Conservation (phyloP, 2,888 invertebrate genomes). For the Orchestes rusci region DNA sequence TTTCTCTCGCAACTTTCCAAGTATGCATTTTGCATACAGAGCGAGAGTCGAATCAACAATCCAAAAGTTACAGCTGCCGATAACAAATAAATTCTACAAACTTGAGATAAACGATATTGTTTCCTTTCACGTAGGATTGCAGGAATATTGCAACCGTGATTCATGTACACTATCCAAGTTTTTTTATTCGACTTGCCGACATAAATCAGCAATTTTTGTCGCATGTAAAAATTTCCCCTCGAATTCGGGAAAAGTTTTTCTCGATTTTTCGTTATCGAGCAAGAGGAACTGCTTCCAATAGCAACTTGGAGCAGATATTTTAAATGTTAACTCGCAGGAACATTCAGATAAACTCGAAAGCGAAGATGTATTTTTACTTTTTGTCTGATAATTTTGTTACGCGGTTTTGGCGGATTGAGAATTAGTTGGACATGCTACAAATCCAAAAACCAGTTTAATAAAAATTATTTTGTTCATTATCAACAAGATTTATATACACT, state of each 20-base stretch:
- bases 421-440: too few relatives aligned
- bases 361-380: conserved; percentile 17
- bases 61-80: conserved; percentile 20
- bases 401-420: too few relatives aligned
- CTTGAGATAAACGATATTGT: conserved; percentile 16
- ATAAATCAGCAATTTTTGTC: not conserved
- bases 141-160: too few relatives aligned
- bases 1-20: conserved; percentile 43
- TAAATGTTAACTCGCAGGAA: conserved; percentile 18
- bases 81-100: conserved; percentile 18
- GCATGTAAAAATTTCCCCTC: conserved; percentile 7
- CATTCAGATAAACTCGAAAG: conserved; percentile 16
- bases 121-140: too few relatives aligned
- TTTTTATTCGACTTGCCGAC: too few relatives aligned
- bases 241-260: conserved; percentile 9
- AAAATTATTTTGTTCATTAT: too few relatives aligned
- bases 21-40: conserved; percentile 45
- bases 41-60: conserved; percentile 30
- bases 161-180: too few relatives aligned
- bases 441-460: too few relatives aligned
- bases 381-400: conserved; percentile 15
- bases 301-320: conserved; percentile 18
- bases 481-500: too few relatives aligned
- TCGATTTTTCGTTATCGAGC: conserved; percentile 16
- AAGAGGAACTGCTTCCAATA: conserved; percentile 14